Evolutionary conservation across 2,888 invertebrate species (phyloP).

Genomic region (Trissolcus japonicus): DNA sequence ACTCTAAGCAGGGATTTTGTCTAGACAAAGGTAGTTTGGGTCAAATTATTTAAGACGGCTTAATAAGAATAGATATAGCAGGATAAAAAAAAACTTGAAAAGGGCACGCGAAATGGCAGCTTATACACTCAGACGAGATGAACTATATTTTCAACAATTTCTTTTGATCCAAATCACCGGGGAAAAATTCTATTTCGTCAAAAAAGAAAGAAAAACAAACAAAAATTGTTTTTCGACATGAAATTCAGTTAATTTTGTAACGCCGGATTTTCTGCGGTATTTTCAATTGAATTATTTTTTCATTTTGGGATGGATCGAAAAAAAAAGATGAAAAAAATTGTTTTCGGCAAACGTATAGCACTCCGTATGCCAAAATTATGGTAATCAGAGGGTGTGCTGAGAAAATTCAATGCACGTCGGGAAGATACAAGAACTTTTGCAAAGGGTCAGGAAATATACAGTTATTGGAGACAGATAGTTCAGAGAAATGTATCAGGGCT

Average conservation of each 20-base stretch:
- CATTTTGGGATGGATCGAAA: no score
- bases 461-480: slow-evolving; percentile 51
- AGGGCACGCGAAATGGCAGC: slow-evolving; percentile 17
- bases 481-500: slow-evolving; percentile 29
- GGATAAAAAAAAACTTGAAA: slow-evolving; percentile 12
- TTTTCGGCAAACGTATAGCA: not conserved
- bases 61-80: slow-evolving; percentile 14
- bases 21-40: slow-evolving; percentile 36
- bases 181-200: no score
- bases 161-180: no score
- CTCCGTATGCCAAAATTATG: slow-evolving; percentile 42
- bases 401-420: slow-evolving; percentile 49
- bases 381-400: slow-evolving; percentile 29
- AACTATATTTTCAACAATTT: no score
- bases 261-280: no score
- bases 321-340: no score
- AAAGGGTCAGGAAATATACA: slow-evolving; percentile 52
- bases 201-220: no score
- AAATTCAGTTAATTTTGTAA: no score
- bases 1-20: slow-evolving; percentile 48
- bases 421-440: slow-evolving; percentile 38
- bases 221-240: no score
- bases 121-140: slow-evolving; percentile 7
- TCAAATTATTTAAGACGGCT: slow-evolving; percentile 60
- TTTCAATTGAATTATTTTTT: no score